Evolutionary conservation across 2,888 invertebrate genomes (phyloP), one percentile per base, ranked within the genome.

Genomic region (Pelosia muscerda): DNA sequence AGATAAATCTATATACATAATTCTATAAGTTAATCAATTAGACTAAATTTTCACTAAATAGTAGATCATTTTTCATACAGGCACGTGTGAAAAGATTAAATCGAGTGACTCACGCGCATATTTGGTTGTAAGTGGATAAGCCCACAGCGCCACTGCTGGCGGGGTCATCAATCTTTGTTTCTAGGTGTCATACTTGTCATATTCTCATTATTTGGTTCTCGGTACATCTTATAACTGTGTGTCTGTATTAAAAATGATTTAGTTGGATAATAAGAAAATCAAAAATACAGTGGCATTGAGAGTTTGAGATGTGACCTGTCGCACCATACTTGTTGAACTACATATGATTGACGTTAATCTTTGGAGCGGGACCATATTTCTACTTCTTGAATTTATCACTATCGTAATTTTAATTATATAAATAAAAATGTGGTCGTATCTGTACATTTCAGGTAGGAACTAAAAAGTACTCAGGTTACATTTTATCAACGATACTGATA

Each of bases 21-120:
- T 49, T n/a, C 8, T 74, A 74, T 67, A 79, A 70, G 74, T 69
- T 70, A 15, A 73, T 67, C 68, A 81, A 65, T 31, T 69, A 69
- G 71, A 67, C 71, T 64, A 71, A 81, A 69, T 80, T 80, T 80
- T 79, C 82, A 79, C 78, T 77, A 75, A 81, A 71, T 66, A 68
- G 38, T 63, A 61, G 70, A 81, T 80, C 74, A 77, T 81, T 80
- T 80, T 73, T 81, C 80, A 81, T 69, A 81, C 72, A 55, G 67
- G 69, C 80, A 80, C 78, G 81, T 81, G 82, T 80, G 71, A 76
- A 74, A 69, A 76, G 82, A 80, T 81, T 81, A 80, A 74, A 80
- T 77, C 80, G 76, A 77, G 71, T 71, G 66, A 74, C 82, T 82
- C 70, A 73, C 73, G 82, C 80, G 80, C 80, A 79, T 74, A 70